A percentile compares a stretch with the other conserved stretches of the same genome.
Conservation (phyloP, 2,113 vertebrate genomes). For the Nettapus auritus region DNA sequence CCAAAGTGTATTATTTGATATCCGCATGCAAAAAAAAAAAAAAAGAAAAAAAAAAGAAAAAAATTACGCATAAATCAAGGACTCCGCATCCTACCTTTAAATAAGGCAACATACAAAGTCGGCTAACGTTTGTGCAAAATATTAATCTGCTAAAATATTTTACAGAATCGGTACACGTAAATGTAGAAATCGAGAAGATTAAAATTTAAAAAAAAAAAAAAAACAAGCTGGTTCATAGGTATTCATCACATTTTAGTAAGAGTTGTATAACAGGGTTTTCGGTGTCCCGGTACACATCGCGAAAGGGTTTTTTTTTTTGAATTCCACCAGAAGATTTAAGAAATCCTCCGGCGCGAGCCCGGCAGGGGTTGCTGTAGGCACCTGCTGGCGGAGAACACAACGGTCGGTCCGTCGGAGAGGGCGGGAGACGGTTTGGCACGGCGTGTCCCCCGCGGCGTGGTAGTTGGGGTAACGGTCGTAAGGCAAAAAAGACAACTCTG, state of each 20-base stretch:
- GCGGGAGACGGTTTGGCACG: constrained; percentile 33
- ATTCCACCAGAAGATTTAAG: constrained; percentile 69
- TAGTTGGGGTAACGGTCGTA: constrained; percentile 67
- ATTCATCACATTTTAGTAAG: constrained; percentile 69
- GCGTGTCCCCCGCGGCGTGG: constrained; percentile 43
- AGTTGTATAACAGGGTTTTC: constrained; percentile 60
- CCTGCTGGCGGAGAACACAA: constrained; percentile 66
- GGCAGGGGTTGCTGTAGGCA: constrained; percentile 73
- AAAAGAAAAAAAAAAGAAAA: background rate
- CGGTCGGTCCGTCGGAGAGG: constrained; percentile 61
- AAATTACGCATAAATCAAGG: constrained; percentile 21
- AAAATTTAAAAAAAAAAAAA: background rate
- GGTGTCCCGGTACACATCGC: constrained; percentile 60
- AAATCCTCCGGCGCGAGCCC: constrained; percentile 69
- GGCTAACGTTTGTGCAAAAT: constrained; percentile 75
- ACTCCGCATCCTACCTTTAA: constrained; percentile 59
- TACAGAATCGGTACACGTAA: constrained; percentile 71
- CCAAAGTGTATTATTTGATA: constrained; percentile 59
- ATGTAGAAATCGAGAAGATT: constrained; percentile 64
- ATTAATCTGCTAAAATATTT: constrained; percentile 72
- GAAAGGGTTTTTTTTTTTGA: constrained; percentile 18
- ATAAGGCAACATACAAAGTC: constrained; percentile 73
- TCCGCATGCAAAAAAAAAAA: constrained; percentile 52
- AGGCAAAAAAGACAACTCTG: constrained; percentile 75
- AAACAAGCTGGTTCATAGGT: constrained; percentile 14